These are phyloP conservation scores for Ctenomys sociabilis DNA, from an alignment of 2,113 vertebrate species.

Conservation along the genomic window DNA sequence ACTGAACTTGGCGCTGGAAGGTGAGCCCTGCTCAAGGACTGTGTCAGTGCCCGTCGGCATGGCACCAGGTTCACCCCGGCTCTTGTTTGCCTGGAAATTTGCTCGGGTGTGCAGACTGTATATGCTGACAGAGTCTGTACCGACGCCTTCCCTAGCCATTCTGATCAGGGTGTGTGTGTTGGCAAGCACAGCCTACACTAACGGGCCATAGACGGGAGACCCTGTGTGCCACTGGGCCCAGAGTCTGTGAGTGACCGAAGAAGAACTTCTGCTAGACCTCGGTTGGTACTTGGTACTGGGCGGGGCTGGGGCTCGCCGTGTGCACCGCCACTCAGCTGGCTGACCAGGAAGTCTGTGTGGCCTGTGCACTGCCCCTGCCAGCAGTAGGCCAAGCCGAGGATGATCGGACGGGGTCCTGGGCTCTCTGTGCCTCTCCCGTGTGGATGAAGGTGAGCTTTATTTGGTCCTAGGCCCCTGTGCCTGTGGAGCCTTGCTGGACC, in stretches of 20 bases:
- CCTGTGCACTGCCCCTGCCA: background rate
- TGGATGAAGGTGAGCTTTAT: background rate
- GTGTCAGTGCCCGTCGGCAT: background rate
- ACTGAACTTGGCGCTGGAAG: background rate
- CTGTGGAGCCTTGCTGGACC: too few species aligned
- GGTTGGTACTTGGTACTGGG: background rate
- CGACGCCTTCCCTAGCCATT: background rate
- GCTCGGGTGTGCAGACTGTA: background rate
- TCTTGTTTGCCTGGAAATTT: background rate
- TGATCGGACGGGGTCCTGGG: accelerated
- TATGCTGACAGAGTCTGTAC: background rate
- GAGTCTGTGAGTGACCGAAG: background rate
- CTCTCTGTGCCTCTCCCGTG: background rate
- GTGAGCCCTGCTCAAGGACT: background rate
- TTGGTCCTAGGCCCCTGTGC: background rate
- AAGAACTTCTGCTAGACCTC: background rate
- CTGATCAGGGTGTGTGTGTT: background rate
- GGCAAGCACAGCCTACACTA: too few species aligned
- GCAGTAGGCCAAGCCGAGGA: background rate
- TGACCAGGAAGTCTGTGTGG: accelerated
- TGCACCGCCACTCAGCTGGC: too few species aligned
- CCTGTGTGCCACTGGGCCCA: accelerated
- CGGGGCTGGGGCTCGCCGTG: background rate
- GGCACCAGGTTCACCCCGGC: background rate
- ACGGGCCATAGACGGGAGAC: background rate